Evolutionary conservation across 1,140 invertebrate species (phyloP).

Genomic region (Halictus rubicundus): DNA sequence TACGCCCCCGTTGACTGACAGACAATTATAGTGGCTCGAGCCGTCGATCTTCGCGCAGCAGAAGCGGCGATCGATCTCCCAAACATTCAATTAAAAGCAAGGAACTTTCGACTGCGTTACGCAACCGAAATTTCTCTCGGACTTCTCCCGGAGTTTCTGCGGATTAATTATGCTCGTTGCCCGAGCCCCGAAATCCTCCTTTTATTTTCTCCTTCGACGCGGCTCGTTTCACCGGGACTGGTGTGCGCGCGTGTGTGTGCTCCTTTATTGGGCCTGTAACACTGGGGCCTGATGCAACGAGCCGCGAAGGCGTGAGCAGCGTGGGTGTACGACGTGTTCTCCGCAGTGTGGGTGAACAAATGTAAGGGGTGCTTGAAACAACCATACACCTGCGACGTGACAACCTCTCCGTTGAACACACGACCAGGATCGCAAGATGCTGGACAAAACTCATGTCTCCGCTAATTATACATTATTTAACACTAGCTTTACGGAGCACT

Average conservation of each 20-base stretch:
- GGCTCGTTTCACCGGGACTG: constrained; percentile 18
- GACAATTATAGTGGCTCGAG: background rate
- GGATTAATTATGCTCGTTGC: constrained; percentile 21
- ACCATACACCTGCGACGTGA: constrained; percentile 43
- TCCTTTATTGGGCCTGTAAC: constrained; percentile 62
- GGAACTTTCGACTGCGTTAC: constrained; percentile 6
- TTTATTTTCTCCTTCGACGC: constrained; percentile 41
- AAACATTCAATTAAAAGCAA: background rate
- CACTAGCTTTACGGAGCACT: too few relatives aligned
- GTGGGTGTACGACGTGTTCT: constrained; percentile 49
- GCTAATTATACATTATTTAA: too few relatives aligned
- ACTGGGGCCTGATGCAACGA: constrained; percentile 61
- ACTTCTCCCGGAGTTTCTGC: background rate
- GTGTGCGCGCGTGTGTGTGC: constrained; percentile 34
- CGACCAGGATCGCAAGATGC: too few relatives aligned
- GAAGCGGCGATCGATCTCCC: background rate
- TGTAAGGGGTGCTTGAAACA: constrained; percentile 64
- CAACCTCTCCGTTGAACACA: background rate
- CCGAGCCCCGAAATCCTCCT: background rate
- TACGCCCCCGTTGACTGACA: background rate
- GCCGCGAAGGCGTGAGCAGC: constrained; percentile 54
- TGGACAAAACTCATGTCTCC: too few relatives aligned
- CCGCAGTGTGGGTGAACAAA: constrained; percentile 48
- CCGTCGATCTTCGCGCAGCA: background rate
- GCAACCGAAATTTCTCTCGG: constrained; percentile 28